These are phyloP conservation scores for Pangasius djambal DNA, from an alignment of 2,797 vertebrate genomes.

Conservation along the genomic window DNA sequence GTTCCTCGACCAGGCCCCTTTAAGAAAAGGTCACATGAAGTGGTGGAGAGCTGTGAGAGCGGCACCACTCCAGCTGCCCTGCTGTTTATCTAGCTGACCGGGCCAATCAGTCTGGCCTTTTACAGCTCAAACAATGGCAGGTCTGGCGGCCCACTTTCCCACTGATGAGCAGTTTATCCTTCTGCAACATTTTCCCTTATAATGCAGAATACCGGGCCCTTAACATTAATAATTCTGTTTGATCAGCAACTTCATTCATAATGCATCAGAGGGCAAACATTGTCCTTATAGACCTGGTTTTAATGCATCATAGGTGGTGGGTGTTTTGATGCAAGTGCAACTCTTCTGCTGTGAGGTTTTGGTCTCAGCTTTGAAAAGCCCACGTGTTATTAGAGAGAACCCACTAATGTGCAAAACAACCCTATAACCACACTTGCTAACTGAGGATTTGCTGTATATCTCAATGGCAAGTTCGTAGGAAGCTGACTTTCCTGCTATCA, in stretches of 20 bases:
- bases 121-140: constrained; percentile 30
- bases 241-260: constrained; percentile 1
- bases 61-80: constrained; percentile 17
- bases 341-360: not conserved
- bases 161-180: not conserved
- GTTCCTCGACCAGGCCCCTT: constrained; percentile 46
- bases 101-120: constrained; percentile 42
- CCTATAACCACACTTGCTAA: not conserved
- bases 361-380: not conserved
- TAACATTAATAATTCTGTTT: constrained; percentile 10
- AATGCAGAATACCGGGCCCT: not conserved
- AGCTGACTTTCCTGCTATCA: not conserved
- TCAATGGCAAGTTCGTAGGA: not conserved
- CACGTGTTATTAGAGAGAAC: not conserved
- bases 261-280: not conserved
- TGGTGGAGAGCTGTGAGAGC: constrained; percentile 33
- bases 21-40: constrained; percentile 42
- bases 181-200: not conserved
- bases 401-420: not conserved
- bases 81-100: constrained; percentile 42
- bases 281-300: constrained; percentile 5
- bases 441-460: not conserved
- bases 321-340: not conserved
- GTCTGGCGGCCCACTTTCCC: constrained; percentile 10
- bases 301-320: not conserved